These are phyloP conservation scores for Ericerus pela DNA, from an alignment of 1,140 invertebrate genomes.

Conservation along the genomic window DNA sequence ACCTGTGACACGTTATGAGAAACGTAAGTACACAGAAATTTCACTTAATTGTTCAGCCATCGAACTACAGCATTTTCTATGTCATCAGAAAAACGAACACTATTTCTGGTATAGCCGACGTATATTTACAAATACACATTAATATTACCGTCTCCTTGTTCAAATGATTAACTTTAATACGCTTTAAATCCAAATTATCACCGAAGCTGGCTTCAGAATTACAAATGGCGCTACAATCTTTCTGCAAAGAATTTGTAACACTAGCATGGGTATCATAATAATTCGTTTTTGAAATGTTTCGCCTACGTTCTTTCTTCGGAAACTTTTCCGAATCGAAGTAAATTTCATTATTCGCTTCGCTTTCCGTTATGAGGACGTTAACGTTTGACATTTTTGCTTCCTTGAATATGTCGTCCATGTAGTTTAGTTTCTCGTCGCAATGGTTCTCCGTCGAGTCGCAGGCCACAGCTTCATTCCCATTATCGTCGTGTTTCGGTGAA, in stretches of 20 bases:
- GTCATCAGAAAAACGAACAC: no score
- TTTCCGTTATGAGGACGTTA: slow-evolving; percentile 40
- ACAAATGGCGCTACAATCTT: slow-evolving; percentile 18
- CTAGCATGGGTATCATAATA: slow-evolving; percentile 19
- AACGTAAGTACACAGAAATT: no score
- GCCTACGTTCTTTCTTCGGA: slow-evolving; percentile 33
- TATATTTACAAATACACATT: no score
- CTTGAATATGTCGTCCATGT: slow-evolving; percentile 43
- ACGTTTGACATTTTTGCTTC: slow-evolving; percentile 48
- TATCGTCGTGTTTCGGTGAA: slow-evolving; percentile 19
- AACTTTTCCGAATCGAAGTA: slow-evolving; percentile 47
- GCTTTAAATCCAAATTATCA: slow-evolving; percentile 23
- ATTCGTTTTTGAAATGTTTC: slow-evolving; percentile 15
- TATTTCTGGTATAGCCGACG: no score
- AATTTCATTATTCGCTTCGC: slow-evolving; percentile 39
- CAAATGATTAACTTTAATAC: slow-evolving; percentile 20
- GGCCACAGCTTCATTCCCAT: slow-evolving; percentile 23
- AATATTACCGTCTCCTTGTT: not conserved
- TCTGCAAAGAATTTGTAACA: slow-evolving; percentile 21
- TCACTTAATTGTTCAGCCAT: no score
- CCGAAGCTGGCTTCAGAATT: slow-evolving; percentile 20
- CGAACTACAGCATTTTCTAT: no score
- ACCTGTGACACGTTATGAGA: no score
- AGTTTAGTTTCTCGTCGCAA: slow-evolving; percentile 18
- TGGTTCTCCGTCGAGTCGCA: slow-evolving; percentile 25